Conservation (phyloP, 2,113 vertebrate genomes). For the Nansenia antarctica region DNA sequence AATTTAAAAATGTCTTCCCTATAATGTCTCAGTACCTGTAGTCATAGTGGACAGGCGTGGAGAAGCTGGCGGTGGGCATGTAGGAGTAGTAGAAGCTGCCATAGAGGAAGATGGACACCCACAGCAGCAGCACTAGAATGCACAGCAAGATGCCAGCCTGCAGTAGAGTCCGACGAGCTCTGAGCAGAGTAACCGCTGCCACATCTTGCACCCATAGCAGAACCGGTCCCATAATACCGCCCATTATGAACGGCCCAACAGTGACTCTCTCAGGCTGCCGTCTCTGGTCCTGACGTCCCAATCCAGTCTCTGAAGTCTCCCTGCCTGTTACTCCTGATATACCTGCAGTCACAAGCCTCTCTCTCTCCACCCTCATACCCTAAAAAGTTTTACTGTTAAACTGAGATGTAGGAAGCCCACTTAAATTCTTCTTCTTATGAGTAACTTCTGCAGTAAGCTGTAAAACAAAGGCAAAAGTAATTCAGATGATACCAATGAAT, state of each 20-base stretch:
- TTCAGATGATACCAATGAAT: not conserved
- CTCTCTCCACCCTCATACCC: too few relatives aligned
- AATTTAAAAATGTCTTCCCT: not conserved
- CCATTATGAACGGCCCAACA: constrained; percentile 36
- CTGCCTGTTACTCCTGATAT: not conserved
- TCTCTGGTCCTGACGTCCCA: constrained; percentile 5
- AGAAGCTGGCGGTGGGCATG: constrained; percentile 89
- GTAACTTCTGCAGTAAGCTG: not conserved
- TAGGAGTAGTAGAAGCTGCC: constrained; percentile 94
- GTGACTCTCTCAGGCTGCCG: constrained; percentile 1
- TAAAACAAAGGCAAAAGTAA: not conserved
- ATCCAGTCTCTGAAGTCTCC: not conserved
- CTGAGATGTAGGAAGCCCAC: too few relatives aligned
- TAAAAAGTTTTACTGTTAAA: not conserved
- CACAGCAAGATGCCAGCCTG: constrained; percentile 82
- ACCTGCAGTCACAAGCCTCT: not conserved
- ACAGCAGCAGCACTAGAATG: constrained; percentile 82
- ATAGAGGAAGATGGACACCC: constrained; percentile 90
- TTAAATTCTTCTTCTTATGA: too few relatives aligned
- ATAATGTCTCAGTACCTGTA: constrained; percentile 68
- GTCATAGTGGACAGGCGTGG: constrained; percentile 83
- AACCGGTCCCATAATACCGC: constrained; percentile 57
- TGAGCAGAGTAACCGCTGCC: constrained; percentile 74
- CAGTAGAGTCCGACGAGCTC: constrained; percentile 82
- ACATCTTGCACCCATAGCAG: constrained; percentile 85